A percentile compares a stretch with the other conserved stretches of the same genome.
phyloP scores from a whole-genome alignment of 2,113 vertebrate genomes.

The Cebus imitator region DNA sequence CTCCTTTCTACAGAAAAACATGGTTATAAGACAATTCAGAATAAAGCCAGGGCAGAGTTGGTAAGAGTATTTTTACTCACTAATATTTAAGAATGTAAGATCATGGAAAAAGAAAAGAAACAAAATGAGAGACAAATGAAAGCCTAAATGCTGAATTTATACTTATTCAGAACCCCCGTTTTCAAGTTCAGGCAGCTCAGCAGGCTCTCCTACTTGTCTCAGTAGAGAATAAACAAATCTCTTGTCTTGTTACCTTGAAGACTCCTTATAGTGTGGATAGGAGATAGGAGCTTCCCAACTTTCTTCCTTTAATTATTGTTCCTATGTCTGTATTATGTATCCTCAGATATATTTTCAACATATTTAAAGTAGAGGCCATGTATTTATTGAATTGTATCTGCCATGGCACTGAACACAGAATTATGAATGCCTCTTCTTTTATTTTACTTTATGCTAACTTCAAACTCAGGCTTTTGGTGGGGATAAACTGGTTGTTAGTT shows the following conservation, averaged over 20 bases:
- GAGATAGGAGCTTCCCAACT: background rate
- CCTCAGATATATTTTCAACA: background rate
- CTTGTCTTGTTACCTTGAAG: background rate
- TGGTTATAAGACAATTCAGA: background rate
- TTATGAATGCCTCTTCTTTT: background rate
- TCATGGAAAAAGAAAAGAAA: background rate
- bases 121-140: background rate
- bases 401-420: background rate
- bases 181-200: background rate
- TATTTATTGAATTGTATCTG: background rate
- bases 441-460: background rate
- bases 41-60: background rate
- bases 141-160: background rate
- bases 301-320: background rate
- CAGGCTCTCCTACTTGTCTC: background rate
- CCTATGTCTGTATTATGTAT: background rate
- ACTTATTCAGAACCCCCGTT: background rate
- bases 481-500: background rate
- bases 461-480: background rate
- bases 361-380: background rate
- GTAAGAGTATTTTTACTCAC: background rate
- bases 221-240: background rate
- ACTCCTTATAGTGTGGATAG: background rate
- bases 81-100: constrained; percentile 17
- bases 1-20: constrained; percentile 14